A percentile compares a stretch with the other conserved stretches of the same genome.
Evolutionary conservation across 2,797 vertebrate genomes (phyloP).

Genomic region (Lindbergichthys nudifrons): DNA sequence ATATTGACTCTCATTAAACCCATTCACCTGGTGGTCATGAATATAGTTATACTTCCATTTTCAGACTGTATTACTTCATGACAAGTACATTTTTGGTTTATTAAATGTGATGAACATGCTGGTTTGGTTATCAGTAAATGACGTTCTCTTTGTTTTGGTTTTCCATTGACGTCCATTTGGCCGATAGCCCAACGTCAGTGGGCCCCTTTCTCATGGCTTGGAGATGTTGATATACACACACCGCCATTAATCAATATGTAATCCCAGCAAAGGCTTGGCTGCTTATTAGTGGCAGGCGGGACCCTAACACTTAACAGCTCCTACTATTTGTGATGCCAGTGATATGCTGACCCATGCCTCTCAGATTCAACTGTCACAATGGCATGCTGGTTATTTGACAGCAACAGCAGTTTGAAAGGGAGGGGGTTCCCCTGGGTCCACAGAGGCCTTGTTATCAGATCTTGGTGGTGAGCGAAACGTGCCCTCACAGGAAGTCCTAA

Average conservation of each 20-base stretch:
- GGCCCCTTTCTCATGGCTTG: background rate
- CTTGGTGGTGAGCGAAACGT: constrained; percentile 53
- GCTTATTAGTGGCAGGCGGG: constrained; percentile 40
- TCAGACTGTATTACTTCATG: background rate
- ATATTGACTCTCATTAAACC: constrained; percentile 3
- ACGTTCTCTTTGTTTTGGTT: background rate
- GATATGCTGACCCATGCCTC: constrained; percentile 75
- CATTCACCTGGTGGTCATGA: background rate
- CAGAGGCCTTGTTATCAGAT: constrained; percentile 67
- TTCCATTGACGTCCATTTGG: constrained; percentile 1
- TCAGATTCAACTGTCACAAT: constrained; percentile 79
- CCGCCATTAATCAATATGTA: constrained; percentile 30
- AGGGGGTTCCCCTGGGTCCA: constrained; percentile 51
- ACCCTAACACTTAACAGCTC: constrained; percentile 65
- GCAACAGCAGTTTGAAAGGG: constrained; percentile 72
- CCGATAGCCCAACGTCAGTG: background rate
- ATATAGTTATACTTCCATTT: background rate
- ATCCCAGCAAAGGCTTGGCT: constrained; percentile 25
- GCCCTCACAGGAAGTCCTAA: constrained; percentile 38
- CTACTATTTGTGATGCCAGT: constrained; percentile 71
- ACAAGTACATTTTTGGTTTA: background rate
- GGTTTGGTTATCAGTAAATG: background rate
- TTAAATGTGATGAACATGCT: background rate
- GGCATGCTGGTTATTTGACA: constrained; percentile 81
- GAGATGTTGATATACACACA: constrained; percentile 30